Percentiles rank a stretch among this genome's conserved stretches.
phyloP scores from a whole-genome alignment of 1,140 invertebrate genomes.

The Drosophila nigrodunni region DNA sequence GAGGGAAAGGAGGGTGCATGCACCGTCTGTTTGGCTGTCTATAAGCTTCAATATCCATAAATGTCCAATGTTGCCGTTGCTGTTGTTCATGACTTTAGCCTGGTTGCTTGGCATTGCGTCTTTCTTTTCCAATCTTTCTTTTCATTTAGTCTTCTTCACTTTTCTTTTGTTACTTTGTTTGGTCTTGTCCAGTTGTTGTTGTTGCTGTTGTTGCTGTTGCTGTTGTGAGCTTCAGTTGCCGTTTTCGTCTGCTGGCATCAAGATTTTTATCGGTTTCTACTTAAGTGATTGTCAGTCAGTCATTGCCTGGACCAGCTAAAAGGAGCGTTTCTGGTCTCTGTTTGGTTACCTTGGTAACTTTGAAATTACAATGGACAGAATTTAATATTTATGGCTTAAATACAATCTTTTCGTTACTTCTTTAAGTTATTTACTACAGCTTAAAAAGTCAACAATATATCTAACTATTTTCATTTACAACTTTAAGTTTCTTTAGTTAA shows the following conservation, averaged over 20 bases:
- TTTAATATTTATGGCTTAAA: too few species aligned
- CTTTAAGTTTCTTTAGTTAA: too few species aligned
- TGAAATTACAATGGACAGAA: too few species aligned
- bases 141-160: slow-evolving; percentile 37
- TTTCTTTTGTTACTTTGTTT: slow-evolving; percentile 22
- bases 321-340: slow-evolving; percentile 18
- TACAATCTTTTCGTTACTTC: too few species aligned
- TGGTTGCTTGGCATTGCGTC: slow-evolving; percentile 44
- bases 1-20: too few species aligned
- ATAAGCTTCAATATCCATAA: slow-evolving; percentile 83
- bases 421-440: too few species aligned
- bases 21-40: slow-evolving; percentile 56
- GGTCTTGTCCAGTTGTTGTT: slow-evolving; percentile 25
- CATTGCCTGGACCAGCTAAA: slow-evolving; percentile 50
- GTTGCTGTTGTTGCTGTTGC: background rate
- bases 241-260: slow-evolving; percentile 47
- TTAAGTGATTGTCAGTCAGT: slow-evolving; percentile 83
- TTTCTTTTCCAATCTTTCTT: slow-evolving; percentile 35
- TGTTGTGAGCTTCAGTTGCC: slow-evolving; percentile 37
- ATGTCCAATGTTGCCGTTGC: slow-evolving; percentile 67
- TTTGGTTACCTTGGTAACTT: slow-evolving; percentile 18
- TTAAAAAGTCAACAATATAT: too few species aligned
- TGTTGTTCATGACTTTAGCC: slow-evolving; percentile 73
- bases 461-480: too few species aligned
- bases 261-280: slow-evolving; percentile 83